Evolutionary conservation across 2,888 invertebrate genomes (phyloP).

Genomic region (Caenorhabditis sp.): DNA sequence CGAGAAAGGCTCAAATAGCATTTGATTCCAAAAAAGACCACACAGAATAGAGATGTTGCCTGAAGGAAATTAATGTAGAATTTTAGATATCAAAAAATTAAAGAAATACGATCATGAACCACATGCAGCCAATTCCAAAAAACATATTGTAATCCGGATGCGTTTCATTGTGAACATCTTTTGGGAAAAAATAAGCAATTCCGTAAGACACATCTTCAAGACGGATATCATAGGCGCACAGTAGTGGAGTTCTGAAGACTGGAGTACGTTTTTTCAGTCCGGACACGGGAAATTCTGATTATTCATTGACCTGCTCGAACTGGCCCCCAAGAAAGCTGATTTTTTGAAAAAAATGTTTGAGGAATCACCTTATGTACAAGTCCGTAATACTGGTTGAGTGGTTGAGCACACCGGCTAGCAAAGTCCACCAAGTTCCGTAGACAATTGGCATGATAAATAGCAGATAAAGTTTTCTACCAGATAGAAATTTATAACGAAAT

Average conservation of each 20-base stretch:
- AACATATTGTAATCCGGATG: background rate
- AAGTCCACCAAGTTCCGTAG: slow-evolving; percentile 17
- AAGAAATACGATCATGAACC: slow-evolving; percentile 19
- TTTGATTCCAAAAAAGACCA: slow-evolving; percentile 2
- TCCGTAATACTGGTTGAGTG: too few species aligned
- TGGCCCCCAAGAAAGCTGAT: too few species aligned
- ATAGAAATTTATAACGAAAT: slow-evolving; percentile 1
- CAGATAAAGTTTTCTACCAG: background rate
- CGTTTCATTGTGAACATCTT: background rate
- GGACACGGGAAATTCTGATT: too few species aligned
- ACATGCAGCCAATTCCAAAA: background rate
- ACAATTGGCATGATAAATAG: background rate
- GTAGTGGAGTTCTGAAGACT: too few species aligned
- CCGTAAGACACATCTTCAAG: slow-evolving; percentile 1
- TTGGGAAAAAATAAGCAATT: background rate
- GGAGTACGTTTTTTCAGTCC: too few species aligned
- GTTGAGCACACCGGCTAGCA: too few species aligned
- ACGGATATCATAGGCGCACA: background rate
- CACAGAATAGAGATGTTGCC: background rate
- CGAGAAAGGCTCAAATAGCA: slow-evolving; percentile 1
- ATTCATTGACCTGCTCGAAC: too few species aligned
- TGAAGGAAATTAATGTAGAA: too few species aligned
- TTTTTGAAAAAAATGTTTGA: too few species aligned
- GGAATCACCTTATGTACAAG: too few species aligned
- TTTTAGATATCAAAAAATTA: too few species aligned